Percentiles rank a stretch among this genome's conserved stretches.
phyloP scores from a whole-genome alignment of 1,140 invertebrate species.

The Meloidogyne chitwoodi region DNA sequence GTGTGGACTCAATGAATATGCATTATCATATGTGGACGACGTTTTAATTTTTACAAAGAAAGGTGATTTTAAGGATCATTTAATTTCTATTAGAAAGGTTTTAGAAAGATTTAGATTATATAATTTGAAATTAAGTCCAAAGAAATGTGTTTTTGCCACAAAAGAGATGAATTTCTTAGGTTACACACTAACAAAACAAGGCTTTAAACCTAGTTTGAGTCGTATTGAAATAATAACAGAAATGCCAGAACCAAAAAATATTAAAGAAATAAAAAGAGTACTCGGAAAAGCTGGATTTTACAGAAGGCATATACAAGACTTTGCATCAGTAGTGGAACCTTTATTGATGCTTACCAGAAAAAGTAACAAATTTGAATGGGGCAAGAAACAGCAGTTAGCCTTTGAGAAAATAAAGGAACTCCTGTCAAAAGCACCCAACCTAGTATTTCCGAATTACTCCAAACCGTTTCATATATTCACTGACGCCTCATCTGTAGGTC shows the following conservation, averaged over 20 bases:
- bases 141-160: not conserved
- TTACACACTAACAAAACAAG: not conserved
- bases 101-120: not conserved
- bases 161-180: not conserved
- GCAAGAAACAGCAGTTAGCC: not conserved
- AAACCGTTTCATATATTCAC: constrained; percentile 6
- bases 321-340: constrained; percentile 12
- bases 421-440: not conserved
- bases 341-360: not conserved
- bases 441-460: constrained; percentile 12
- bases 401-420: constrained; percentile 3
- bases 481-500: not conserved
- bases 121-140: constrained; percentile 1
- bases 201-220: not conserved
- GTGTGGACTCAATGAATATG: not conserved
- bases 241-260: not conserved
- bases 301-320: not conserved
- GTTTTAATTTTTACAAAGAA: not conserved
- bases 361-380: not conserved
- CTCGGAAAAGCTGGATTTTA: not conserved
- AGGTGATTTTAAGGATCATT: not conserved
- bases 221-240: not conserved
- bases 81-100: not conserved
- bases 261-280: constrained; percentile 10
- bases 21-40: not conserved